These are phyloP conservation scores for Troides helena DNA, from an alignment of 2,888 invertebrate species.

Conservation along the genomic window DNA sequence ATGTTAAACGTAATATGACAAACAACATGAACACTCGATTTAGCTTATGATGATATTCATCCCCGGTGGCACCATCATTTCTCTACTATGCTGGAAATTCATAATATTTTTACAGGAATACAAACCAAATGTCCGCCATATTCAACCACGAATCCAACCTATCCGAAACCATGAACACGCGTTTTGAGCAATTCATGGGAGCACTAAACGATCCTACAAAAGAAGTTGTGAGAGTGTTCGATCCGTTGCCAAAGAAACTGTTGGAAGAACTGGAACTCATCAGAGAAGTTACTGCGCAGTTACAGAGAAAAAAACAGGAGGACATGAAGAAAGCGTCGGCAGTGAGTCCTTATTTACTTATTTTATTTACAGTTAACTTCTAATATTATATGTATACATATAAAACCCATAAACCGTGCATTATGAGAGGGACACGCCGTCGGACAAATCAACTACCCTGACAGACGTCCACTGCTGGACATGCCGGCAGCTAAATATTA, in stretches of 20 bases:
- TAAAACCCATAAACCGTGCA: background rate
- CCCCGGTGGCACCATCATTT: no score
- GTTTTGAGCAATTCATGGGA: constrained; percentile 41
- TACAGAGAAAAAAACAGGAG: constrained; percentile 60
- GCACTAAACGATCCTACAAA: constrained; percentile 32
- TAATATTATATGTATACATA: no score
- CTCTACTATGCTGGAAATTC: no score
- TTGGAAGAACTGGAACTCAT: constrained; percentile 51
- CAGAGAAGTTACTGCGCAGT: constrained; percentile 51
- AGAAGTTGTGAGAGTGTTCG: constrained; percentile 47
- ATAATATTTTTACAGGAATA: no score
- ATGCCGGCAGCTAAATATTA: no score
- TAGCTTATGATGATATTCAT: no score
- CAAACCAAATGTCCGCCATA: background rate
- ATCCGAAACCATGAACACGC: constrained; percentile 26
- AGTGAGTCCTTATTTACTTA: constrained; percentile 25
- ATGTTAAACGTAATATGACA: no score
- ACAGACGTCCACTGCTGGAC: no score
- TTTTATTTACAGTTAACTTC: no score
- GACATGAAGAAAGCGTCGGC: constrained; percentile 53
- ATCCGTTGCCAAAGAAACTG: constrained; percentile 40
- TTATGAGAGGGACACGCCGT: background rate
- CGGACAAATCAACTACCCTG: no score
- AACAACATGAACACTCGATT: no score
- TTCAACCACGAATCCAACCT: background rate